Evolutionary conservation across 2,888 invertebrate species (phyloP), one percentile per base, ranked within the genome.

Genomic region (Lagria hirta): DNA sequence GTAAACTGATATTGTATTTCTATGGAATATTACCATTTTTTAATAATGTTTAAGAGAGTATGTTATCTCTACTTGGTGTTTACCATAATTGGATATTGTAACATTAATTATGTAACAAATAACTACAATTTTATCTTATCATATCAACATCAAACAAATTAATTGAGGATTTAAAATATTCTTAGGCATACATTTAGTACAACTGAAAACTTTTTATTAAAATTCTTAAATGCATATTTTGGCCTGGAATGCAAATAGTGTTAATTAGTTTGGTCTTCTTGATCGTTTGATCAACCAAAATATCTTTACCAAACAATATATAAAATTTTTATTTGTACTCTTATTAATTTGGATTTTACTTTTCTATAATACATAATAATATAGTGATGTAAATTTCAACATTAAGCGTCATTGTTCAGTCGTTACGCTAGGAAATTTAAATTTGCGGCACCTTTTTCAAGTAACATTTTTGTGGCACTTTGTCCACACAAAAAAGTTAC

Each of bases 1-100:
- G 49, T 38, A 53, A 57, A 42, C 42, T 43, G 52, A 56, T 15
- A 24, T 57, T 57, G 56, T 57, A 57, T 54, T 55, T 51, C 21
- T 42, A 49, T 32, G 46, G 37, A 42, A 49, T 41, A 49, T 27
- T n/a, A n/a, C n/a, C n/a, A n/a, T n/a, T n/a, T 41, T 45, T 34
- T 22, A 43, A 43, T 35, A 48, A 38, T 45, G 34, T 41, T 35
- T 29, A 46, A 44, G 15, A 41, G 35, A 37, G 24, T 35, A 28
- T 35, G n/a, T 24, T 21, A 33, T 29, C 41, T 50, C 49, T 34
- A 34, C 36, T 50, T 50, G 46, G 47, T 50, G 49, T 50, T 50
- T 40, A 24, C 34, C 32, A 33, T 43, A 47, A 37, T 42, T 47
- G 34, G 34, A 34, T 47, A 35, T 32, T 13, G 29, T 24, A 41